phyloP scores from a whole-genome alignment of 2,888 invertebrate genomes.

The Tinea semifulvella region DNA sequence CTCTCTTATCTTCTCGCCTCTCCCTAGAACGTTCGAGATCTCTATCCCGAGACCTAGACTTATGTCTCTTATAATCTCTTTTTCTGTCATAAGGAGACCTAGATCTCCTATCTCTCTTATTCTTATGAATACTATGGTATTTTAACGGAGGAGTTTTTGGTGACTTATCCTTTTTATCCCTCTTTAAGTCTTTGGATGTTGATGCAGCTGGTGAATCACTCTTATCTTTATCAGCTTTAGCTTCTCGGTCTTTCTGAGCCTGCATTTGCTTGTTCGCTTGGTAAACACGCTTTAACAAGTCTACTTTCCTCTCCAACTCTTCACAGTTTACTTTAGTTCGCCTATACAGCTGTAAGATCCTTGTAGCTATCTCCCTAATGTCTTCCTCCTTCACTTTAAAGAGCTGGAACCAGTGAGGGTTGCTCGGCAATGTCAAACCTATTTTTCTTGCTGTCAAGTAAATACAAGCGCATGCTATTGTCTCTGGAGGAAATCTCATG shows the following conservation, averaged over 20 bases:
- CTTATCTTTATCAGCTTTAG: slow-evolving; percentile 43
- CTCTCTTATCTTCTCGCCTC: slow-evolving; percentile 45
- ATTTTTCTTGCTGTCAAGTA: slow-evolving; percentile 92
- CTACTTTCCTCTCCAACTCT: slow-evolving; percentile 52
- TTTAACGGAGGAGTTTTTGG: slow-evolving; percentile 62
- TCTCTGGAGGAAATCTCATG: slow-evolving; percentile 94
- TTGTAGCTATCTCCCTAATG: slow-evolving; percentile 83
- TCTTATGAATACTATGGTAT: slow-evolving; percentile 50
- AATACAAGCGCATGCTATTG: slow-evolving; percentile 99
- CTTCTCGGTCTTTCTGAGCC: slow-evolving; percentile 47
- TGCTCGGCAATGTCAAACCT: slow-evolving; percentile 84
- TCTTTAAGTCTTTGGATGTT: slow-evolving; percentile 51
- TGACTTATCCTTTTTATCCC: slow-evolving; percentile 58
- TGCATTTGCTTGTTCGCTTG: slow-evolving; percentile 56
- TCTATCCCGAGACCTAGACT: slow-evolving; percentile 54
- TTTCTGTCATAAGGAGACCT: slow-evolving; percentile 60
- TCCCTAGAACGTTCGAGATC: slow-evolving; percentile 50
- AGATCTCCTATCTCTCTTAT: slow-evolving; percentile 52
- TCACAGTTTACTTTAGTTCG: slow-evolving; percentile 77
- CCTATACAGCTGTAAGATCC: slow-evolving; percentile 85
- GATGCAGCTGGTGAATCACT: slow-evolving; percentile 54
- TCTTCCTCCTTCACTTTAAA: slow-evolving; percentile 87
- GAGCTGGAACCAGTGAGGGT: slow-evolving; percentile 89
- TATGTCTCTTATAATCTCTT: slow-evolving; percentile 55
- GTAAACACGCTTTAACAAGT: slow-evolving; percentile 44